These are phyloP conservation scores for Melinaea marsaeus DNA, from an alignment of 2,888 invertebrate species.

Conservation along the genomic window DNA sequence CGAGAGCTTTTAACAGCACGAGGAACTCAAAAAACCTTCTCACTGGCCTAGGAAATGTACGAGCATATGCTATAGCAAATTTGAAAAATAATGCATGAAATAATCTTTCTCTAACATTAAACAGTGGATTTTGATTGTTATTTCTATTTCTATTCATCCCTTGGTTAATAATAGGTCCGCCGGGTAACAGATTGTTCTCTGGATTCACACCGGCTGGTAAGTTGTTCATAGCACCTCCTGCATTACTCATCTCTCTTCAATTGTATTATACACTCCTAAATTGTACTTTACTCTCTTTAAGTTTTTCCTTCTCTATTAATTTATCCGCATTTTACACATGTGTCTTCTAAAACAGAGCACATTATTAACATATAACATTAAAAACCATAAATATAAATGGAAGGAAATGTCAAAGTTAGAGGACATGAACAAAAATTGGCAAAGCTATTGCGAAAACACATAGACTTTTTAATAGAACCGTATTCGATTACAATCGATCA, in stretches of 20 bases:
- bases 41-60: constrained; percentile 90
- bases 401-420: constrained; percentile 50
- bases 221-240: constrained; percentile 61
- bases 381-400: constrained; percentile 41
- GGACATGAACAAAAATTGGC: constrained; percentile 41
- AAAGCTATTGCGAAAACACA: constrained; percentile 23
- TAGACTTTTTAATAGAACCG: constrained; percentile 19
- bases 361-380: constrained; percentile 4
- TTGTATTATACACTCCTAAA: constrained; percentile 4
- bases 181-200: constrained; percentile 74
- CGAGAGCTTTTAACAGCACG: constrained; percentile 84
- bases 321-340: constrained; percentile 47
- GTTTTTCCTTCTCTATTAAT: constrained; percentile 20
- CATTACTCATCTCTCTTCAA: constrained; percentile 53
- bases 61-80: constrained; percentile 93
- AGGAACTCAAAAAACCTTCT: constrained; percentile 90
- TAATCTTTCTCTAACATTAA: constrained; percentile 92
- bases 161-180: constrained; percentile 74
- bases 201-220: constrained; percentile 71
- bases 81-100: constrained; percentile 97
- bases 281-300: constrained; percentile 7
- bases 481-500: constrained; percentile 33
- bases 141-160: constrained; percentile 75
- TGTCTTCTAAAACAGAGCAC: constrained; percentile 50
- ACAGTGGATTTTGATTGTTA: constrained; percentile 85